Base-by-base conservation (phyloP, 2,797 vertebrate species). In the Pseudopleuronectes americanus region DNA sequence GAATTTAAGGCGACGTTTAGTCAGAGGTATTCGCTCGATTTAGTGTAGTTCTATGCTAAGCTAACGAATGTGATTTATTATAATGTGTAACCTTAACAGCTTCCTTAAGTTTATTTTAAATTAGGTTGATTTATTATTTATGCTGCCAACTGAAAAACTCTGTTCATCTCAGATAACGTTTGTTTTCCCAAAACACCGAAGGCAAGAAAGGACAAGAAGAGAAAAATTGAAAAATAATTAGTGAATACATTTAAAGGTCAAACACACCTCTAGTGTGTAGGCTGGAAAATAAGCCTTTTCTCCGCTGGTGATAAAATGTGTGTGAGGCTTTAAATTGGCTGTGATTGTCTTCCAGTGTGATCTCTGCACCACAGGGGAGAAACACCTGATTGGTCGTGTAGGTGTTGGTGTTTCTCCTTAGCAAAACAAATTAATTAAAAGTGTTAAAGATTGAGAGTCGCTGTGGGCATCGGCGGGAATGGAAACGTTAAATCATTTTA, bases 401-500 rank as follows among this genome's bases (percentile, higher is more conserved):
- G 64, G 45, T 61, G 41, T 74, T 57, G 54, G 45, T 64, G 26
- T 68, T 57, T 66, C 22, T 48, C 28, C 17, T 66, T 47, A 36
- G 43, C 57, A 33, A 83, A 85, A 87, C 75, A 74, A 83, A 81
- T 76, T 36, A 69, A 87, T 86, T 74, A 67, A 69, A 71, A 31
- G 19, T 43, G 55, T 21, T 54, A 38, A 66, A 78, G 71, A 64
- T 53, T 64, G 47, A 61, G 55, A 19, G 54, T 12, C 21, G 62
- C 49, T 68, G 24, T 64, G 23, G 49, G 53, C 31, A 47, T 76
- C 21, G 4, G 17, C 13, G 36, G 52, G 21, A 6, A 41, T 65
- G 22, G 60, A 33, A 23, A 13, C 28, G 14, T 31, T 3, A 24
- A 70, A 73, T 48, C 16, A 57, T 41, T 24, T 52, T 16, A 9